Conservation (phyloP, 2,797 vertebrate species). For the Anableps anableps region DNA sequence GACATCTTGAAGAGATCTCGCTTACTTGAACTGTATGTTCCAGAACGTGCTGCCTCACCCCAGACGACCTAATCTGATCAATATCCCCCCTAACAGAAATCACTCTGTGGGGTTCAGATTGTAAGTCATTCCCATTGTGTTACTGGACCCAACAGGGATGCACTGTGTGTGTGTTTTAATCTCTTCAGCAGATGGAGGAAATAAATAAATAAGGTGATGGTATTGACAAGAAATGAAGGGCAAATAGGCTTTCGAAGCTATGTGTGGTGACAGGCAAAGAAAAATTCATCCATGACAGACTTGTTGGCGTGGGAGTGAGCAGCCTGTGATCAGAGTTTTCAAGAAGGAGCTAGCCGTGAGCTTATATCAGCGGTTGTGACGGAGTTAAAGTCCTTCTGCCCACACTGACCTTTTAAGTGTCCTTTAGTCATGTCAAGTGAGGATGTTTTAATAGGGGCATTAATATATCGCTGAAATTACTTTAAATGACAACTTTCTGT, state of each 20-base stretch:
- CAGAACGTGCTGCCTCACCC: conserved; percentile 39
- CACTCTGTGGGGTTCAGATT: conserved; percentile 24
- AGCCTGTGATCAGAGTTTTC: conserved; percentile 20
- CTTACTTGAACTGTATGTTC: conserved; percentile 31
- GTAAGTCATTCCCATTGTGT: conserved; percentile 53
- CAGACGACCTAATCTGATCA: conserved; percentile 40
- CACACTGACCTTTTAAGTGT: conserved; percentile 8
- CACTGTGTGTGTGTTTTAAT: conserved; percentile 7
- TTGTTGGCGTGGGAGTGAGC: conserved; percentile 34
- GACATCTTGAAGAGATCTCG: conserved; percentile 38
- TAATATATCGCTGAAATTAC: not conserved
- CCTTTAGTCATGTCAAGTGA: conserved; percentile 31
- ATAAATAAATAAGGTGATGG: conserved; percentile 18
- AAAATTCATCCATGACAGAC: conserved; percentile 28
- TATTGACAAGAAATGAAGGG: conserved; percentile 41
- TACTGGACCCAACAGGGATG: conserved; percentile 31
- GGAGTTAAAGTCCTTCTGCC: conserved; percentile 23
- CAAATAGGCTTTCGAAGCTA: conserved; percentile 29
- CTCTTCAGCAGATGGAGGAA: conserved; percentile 20
- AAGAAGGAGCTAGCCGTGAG: conserved; percentile 15
- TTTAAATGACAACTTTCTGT: too few species aligned
- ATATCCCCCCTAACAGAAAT: conserved; percentile 23
- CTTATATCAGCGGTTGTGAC: conserved; percentile 21
- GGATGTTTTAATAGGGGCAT: conserved; percentile 1
- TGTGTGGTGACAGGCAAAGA: conserved; percentile 41